These are phyloP conservation scores for Monoplex corrugatus DNA, from an alignment of 2,888 invertebrate genomes.

Conservation along the genomic window DNA sequence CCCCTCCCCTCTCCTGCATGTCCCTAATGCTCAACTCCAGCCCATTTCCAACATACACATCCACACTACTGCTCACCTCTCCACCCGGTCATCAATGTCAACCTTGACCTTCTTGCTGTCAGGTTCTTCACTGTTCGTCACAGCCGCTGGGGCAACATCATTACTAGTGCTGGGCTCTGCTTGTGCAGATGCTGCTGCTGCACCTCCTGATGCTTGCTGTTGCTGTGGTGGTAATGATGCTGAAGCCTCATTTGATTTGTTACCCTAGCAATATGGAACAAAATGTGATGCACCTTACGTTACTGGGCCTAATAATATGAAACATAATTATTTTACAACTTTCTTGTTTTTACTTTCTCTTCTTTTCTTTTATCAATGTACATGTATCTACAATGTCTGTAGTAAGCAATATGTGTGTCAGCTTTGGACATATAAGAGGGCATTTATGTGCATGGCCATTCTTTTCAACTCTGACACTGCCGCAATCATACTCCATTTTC, in stretches of 20 bases:
- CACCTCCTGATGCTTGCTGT: constrained; percentile 47
- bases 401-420: no score
- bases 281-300: no score
- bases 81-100: constrained; percentile 20
- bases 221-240: constrained; percentile 46
- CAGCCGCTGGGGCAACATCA: constrained; percentile 6
- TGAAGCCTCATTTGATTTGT: constrained; percentile 43
- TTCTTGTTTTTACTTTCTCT: no score
- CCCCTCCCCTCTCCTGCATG: constrained; percentile 41
- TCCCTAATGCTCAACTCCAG: constrained; percentile 31
- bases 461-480: no score
- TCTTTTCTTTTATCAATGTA: no score
- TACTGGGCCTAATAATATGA: no score
- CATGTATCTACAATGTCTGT: no score
- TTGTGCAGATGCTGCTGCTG: constrained; percentile 52
- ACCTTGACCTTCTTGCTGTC: constrained; percentile 24
- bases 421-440: no score
- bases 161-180: constrained; percentile 52
- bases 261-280: background rate
- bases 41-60: no score
- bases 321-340: no score
- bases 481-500: no score
- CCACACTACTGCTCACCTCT: background rate
- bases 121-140: background rate
- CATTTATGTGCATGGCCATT: no score